phyloP scores from a whole-genome alignment of 2,888 invertebrate genomes.

The Lasioglossum leucozonium region DNA sequence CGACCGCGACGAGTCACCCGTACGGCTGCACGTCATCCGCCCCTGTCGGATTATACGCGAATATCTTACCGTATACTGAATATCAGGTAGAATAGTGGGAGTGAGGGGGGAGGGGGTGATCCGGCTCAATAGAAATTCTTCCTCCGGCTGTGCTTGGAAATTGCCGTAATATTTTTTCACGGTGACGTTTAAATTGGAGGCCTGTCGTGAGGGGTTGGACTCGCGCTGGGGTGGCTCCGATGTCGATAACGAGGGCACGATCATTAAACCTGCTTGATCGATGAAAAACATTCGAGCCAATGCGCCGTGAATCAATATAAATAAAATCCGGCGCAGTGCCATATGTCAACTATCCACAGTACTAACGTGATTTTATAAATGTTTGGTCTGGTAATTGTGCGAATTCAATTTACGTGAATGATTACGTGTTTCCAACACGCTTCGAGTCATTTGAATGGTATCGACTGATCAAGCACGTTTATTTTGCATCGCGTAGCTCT shows the following conservation, averaged over 20 bases:
- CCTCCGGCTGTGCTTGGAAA: constrained; percentile 32
- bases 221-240: constrained; percentile 23
- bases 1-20: constrained; percentile 36
- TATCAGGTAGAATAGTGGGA: constrained; percentile 36
- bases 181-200: constrained; percentile 66
- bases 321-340: not conserved
- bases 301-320: not conserved
- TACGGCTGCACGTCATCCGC: constrained; percentile 1
- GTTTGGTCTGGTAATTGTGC: not conserved
- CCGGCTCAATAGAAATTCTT: constrained; percentile 54
- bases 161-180: constrained; percentile 64
- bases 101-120: constrained; percentile 13
- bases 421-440: not conserved
- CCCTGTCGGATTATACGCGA: constrained; percentile 40
- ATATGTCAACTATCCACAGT: not conserved
- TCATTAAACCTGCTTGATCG: constrained; percentile 8
- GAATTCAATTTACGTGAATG: not conserved
- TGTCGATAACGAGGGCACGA: constrained; percentile 44
- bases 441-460: no score
- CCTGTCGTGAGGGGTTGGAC: not conserved
- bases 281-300: not conserved
- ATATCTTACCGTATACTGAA: constrained; percentile 60
- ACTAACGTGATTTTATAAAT: not conserved
- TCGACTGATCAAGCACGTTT: no score
- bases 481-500: no score